Conservation (phyloP, 2,888 invertebrate species). For the Xylophagus ater region DNA sequence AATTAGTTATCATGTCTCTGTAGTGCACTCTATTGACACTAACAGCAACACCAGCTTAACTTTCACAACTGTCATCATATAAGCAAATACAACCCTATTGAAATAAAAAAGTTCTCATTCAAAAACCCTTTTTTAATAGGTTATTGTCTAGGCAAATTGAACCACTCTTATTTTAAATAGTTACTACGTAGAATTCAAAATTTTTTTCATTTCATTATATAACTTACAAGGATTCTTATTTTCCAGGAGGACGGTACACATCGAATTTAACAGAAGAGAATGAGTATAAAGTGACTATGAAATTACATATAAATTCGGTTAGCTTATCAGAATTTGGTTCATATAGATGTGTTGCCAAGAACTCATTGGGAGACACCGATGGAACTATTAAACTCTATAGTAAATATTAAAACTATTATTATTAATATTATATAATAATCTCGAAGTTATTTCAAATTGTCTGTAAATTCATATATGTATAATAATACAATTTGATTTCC, state of each 20-base stretch:
- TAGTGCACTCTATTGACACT: too few species aligned
- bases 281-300: slow-evolving; percentile 66
- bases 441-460: neutral
- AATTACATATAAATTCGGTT: slow-evolving; percentile 58
- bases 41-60: too few species aligned
- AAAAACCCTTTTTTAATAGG: slow-evolving; percentile 2
- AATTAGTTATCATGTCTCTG: too few species aligned
- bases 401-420: slow-evolving; percentile 42
- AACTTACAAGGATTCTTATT: too few species aligned
- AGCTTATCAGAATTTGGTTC: slow-evolving; percentile 59
- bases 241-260: slow-evolving; percentile 55
- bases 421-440: neutral
- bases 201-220: slow-evolving; percentile 19
- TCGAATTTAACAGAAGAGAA: slow-evolving; percentile 57
- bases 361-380: slow-evolving; percentile 72
- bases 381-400: slow-evolving; percentile 73
- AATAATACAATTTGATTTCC: slow-evolving; percentile 15
- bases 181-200: too few species aligned
- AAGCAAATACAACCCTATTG: too few species aligned
- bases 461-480: too few species aligned
- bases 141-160: slow-evolving; percentile 3
- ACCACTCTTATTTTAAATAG: too few species aligned
- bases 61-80: neutral
- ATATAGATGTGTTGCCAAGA: slow-evolving; percentile 74
- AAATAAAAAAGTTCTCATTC: neutral